Conservation (phyloP, 2,888 invertebrate species). For the Formica aserva region DNA sequence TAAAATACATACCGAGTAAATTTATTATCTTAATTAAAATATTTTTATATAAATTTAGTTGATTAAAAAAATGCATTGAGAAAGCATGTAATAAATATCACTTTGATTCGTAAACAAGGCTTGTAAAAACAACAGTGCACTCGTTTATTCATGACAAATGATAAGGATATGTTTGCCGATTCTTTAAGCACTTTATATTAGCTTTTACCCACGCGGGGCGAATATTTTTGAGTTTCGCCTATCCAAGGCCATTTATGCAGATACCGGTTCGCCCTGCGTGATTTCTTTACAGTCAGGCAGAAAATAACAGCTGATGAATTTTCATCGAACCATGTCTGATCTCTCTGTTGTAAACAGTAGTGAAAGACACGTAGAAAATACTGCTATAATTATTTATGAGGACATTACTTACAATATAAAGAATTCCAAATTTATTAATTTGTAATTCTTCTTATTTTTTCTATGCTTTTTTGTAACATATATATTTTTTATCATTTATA, state of each 20-base stretch:
- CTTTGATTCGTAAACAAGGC: neutral
- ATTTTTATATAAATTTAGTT: neutral
- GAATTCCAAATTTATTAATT: neutral
- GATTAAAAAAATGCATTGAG: neutral
- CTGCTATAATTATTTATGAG: neutral
- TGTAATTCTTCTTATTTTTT: neutral
- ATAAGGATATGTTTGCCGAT: neutral
- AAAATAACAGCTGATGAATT: constrained; percentile 5
- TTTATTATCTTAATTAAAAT: neutral
- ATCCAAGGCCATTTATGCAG: neutral
- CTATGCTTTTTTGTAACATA: neutral
- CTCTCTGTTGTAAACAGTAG: neutral
- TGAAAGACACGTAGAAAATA: neutral
- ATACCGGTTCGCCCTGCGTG: neutral
- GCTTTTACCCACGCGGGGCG: neutral
- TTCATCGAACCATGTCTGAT: neutral
- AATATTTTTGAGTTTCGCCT: neutral
- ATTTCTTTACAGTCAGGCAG: neutral
- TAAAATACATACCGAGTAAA: neutral
- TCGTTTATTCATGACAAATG: neutral
- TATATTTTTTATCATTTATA: neutral
- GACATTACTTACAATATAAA: neutral
- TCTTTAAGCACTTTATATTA: neutral
- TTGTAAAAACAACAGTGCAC: neutral
- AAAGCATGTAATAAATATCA: constrained; percentile 9